Evolutionary conservation across 2,888 invertebrate genomes (phyloP).

Genomic region (Siphlonurus alternatus): DNA sequence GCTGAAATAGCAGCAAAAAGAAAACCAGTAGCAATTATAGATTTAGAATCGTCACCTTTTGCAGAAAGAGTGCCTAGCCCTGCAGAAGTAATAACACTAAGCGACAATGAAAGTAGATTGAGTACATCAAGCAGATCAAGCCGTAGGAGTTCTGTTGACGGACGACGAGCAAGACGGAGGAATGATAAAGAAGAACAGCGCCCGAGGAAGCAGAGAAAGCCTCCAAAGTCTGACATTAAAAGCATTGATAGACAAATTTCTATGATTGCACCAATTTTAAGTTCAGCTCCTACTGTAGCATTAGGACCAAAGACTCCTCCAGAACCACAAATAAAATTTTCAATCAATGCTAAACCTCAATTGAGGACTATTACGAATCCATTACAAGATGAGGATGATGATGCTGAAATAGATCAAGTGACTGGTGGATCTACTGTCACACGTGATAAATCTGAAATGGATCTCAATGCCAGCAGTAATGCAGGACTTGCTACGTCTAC

Average conservation of each 20-base stretch:
- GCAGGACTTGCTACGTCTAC: not conserved
- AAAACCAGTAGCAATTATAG: slow-evolving; percentile 72
- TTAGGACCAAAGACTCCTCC: slow-evolving; percentile 56
- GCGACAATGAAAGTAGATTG: slow-evolving; percentile 49
- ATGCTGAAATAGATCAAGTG: slow-evolving; percentile 28
- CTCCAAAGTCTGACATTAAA: slow-evolving; percentile 14
- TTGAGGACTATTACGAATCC: slow-evolving; percentile 39
- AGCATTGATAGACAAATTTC: not conserved
- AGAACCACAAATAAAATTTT: slow-evolving; percentile 43
- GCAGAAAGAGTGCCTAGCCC: slow-evolving; percentile 67
- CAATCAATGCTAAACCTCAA: slow-evolving; percentile 31
- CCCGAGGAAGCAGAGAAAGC: slow-evolving; percentile 18
- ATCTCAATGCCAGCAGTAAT: not conserved
- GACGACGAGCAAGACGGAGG: slow-evolving; percentile 6
- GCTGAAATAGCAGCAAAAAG: slow-evolving; percentile 30
- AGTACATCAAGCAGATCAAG: slow-evolving; percentile 7
- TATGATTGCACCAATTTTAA: not conserved
- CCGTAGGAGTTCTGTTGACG: not conserved
- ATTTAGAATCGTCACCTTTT: slow-evolving; percentile 70
- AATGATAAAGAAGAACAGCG: slow-evolving; percentile 7
- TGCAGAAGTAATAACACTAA: slow-evolving; percentile 62
- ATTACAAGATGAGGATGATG: slow-evolving; percentile 34
- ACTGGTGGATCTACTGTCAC: slow-evolving; percentile 10
- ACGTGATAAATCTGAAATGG: slow-evolving; percentile 1
- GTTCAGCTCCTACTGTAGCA: slow-evolving; percentile 13